phyloP scores from a whole-genome alignment of 2,888 invertebrate species.

The Antitype chi region DNA sequence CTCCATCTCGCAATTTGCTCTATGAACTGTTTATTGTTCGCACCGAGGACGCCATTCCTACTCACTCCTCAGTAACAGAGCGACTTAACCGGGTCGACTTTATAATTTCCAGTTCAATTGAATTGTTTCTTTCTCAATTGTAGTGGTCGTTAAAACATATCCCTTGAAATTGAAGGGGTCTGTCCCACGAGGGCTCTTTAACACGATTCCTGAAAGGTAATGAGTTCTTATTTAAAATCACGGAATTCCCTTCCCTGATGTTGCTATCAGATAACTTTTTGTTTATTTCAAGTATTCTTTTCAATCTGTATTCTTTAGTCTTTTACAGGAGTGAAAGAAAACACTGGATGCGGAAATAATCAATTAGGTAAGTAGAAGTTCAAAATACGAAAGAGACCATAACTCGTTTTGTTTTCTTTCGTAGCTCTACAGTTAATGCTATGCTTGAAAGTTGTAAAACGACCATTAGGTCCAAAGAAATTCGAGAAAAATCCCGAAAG shows the following conservation, averaged over 20 bases:
- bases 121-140: slow-evolving; percentile 75
- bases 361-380: slow-evolving; percentile 17
- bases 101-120: slow-evolving; percentile 79
- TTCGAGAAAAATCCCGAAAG: neutral
- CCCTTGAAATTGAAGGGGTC: slow-evolving; percentile 58
- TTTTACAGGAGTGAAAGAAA: slow-evolving; percentile 6
- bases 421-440: slow-evolving; percentile 1
- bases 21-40: slow-evolving; percentile 82
- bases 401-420: slow-evolving; percentile 5
- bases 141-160: slow-evolving; percentile 71
- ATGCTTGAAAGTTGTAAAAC: slow-evolving; percentile 3
- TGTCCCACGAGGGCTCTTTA: slow-evolving; percentile 40
- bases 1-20: slow-evolving; percentile 70
- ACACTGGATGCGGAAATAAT: slow-evolving; percentile 17
- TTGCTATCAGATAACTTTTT: slow-evolving; percentile 37
- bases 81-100: slow-evolving; percentile 75
- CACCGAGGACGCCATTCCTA: slow-evolving; percentile 77
- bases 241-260: slow-evolving; percentile 24
- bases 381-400: neutral
- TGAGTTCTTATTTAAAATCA: slow-evolving; percentile 63
- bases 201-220: slow-evolving; percentile 53
- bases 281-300: slow-evolving; percentile 42
- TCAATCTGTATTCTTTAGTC: slow-evolving; percentile 21
- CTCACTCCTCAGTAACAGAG: slow-evolving; percentile 77
- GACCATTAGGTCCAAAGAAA: slow-evolving; percentile 10